These are phyloP conservation scores for Centrocercus urophasianus DNA, from an alignment of 2,113 vertebrate species.

Conservation along the genomic window DNA sequence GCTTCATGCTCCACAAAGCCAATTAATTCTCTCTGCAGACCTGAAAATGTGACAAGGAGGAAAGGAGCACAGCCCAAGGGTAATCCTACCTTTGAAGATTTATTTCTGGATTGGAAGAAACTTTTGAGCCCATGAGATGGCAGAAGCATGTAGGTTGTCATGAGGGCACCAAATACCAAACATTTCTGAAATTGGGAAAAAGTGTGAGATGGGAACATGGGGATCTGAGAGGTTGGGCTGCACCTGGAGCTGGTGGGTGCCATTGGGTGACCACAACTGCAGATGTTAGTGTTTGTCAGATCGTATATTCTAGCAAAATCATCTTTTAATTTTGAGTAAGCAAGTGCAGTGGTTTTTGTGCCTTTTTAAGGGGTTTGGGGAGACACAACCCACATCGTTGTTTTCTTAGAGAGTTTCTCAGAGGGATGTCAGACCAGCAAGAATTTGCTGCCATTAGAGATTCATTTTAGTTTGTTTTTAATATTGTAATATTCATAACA, in stretches of 20 bases:
- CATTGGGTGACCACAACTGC: background rate
- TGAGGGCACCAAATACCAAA: background rate
- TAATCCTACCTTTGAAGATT: conserved; percentile 10
- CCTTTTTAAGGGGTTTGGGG: background rate
- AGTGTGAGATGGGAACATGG: background rate
- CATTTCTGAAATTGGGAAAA: accelerated
- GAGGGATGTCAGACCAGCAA: background rate
- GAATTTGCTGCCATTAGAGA: background rate
- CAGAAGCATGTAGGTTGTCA: background rate
- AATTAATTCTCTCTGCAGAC: conserved; percentile 61
- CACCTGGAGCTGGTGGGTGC: accelerated
- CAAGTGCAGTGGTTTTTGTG: background rate
- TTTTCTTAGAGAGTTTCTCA: background rate
- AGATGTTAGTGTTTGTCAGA: background rate
- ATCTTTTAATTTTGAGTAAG: background rate
- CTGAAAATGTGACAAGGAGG: conserved; percentile 22
- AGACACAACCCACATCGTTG: background rate
- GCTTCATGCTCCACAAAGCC: conserved; percentile 56
- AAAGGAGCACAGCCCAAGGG: conserved; percentile 40
- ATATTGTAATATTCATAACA: background rate
- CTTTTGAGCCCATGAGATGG: background rate
- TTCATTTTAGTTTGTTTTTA: background rate
- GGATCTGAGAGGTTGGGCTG: background rate
- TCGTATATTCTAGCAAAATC: background rate
- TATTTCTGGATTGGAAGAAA: conserved; percentile 35